Base-by-base conservation (phyloP, 2,888 invertebrate species). In the Hofmannophila pseudospretella region DNA sequence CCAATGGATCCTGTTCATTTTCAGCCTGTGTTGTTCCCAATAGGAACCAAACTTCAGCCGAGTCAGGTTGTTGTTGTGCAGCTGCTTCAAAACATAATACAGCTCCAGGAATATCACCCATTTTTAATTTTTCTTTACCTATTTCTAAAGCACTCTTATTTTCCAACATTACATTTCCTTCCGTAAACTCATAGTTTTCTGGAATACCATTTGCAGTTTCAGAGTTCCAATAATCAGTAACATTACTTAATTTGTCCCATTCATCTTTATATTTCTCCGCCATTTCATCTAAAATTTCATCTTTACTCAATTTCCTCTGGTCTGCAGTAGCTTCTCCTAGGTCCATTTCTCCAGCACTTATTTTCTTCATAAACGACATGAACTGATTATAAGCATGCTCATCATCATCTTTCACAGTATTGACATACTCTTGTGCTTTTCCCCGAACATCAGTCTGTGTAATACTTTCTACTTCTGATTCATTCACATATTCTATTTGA, bases 1-100 rank as follows among this genome's bases (percentile, higher is more conserved):
- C 97, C 51, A 92, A 88, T 2, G 95, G 94, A 77, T 99, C 99
- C 82, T 94, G 97, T 86, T 99, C 99, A 85, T 99, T 99, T 88
- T 99, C 97, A 25, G 99, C 97, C 75, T 98, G 98, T 19, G 97
- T 94, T 34, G 93, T 94, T 7, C 98, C 98, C 31, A 98, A 82
- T 22, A 94, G 82, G 44, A 94, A 91, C 98, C 98, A 98, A 1
- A 93, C 94, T 74, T 96, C 93, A 0, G 90, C 87, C 59, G 94
- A 93, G 33, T 92, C 88, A 1, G 94, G 91, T 32, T 94, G 89
- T 64, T 96, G 93, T 61, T 95, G 93, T 2, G 93, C 96, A 7
- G 98, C 98, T 34, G 96, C 96, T 82, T 99, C 99, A 81, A 99
- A 99, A 62, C 97, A 94, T 14, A 99, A 79, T 0, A 98, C 97